Base-by-base conservation (phyloP, 37 sponge, comb jelly and placozoan species). In the Hexactinellida sp. region DNA sequence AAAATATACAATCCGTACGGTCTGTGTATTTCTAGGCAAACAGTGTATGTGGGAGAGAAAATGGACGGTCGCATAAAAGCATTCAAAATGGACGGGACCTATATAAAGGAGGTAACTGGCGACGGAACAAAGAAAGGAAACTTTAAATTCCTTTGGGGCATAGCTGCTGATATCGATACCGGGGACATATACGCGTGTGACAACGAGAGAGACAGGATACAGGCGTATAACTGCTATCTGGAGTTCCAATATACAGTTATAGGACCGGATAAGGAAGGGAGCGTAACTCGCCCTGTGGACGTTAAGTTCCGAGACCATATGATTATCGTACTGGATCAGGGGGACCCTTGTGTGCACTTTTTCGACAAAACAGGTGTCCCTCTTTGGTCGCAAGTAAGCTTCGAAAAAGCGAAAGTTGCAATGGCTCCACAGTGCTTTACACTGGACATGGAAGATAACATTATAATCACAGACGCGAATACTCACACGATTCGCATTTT, bases 171-270 rank as follows among this genome's bases (percentile, higher is more conserved):
- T n/a, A 28, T 3, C 30, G 76, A 63, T 7, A 63, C 3, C 76
- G 76, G 76, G 13, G 76, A 63, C 76, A 63, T 63, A 25, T 63
- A 63, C 76, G 76, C 76, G 13, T 63, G 76, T 23, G 76, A 63
- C 13, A 63, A 63, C 34, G 76, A 63, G 76, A 28, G 30, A 10
- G 76, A 63, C 76, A 63, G 76, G 76, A 63, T 63, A 25, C 76
- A 63, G 13, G 34, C 30, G 28, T 63, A 63, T n/a, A 25, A 10
- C 76, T 21, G 76, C 3, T 21, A 63, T n/a, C 76, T 63, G 5
- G 76, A 63, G 13, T 63, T 63, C 76, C 25, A n/a, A 10, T n/a
- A 63, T 23, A 63, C 76, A 7, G 76, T 63, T 10, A 63, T 63
- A 32, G 76, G 76, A 3, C 32, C 25, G 30, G 76, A 23, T 7